These are phyloP conservation scores for Idaea biselata DNA, from an alignment of 2,888 invertebrate species.

Conservation along the genomic window DNA sequence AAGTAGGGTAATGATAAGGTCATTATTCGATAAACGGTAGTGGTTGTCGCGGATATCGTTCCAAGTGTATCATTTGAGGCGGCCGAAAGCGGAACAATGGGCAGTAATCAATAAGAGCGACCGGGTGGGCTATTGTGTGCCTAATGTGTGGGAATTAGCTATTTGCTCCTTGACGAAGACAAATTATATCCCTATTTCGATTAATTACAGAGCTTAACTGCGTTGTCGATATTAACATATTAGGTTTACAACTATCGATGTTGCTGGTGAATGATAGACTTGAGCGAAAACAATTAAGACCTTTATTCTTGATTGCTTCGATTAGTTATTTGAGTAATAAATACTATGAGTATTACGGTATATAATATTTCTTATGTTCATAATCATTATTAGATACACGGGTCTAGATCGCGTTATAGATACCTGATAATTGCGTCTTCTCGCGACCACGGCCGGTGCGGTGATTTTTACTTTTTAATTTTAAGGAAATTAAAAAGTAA, in stretches of 20 bases:
- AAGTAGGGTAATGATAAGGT: conserved; percentile 43
- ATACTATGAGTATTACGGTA: too few species aligned
- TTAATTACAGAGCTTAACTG: conserved; percentile 76
- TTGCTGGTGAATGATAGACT: neutral
- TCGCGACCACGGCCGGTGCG: too few species aligned
- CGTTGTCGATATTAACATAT: conserved; percentile 61
- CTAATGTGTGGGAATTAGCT: conserved; percentile 79
- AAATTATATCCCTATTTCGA: conserved; percentile 72
- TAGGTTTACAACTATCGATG: conserved; percentile 33
- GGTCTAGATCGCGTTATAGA: too few species aligned
- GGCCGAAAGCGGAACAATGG: conserved; percentile 72
- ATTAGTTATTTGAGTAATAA: neutral
- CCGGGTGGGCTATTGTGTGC: conserved; percentile 68
- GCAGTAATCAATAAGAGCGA: conserved; percentile 74
- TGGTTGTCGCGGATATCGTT: conserved; percentile 60
- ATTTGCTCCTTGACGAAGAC: conserved; percentile 78
- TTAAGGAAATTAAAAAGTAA: too few species aligned
- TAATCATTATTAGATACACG: too few species aligned
- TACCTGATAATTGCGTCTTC: too few species aligned
- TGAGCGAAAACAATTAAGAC: neutral
- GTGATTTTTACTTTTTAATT: too few species aligned
- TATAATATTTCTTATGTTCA: too few species aligned
- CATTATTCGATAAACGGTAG: conserved; percentile 56
- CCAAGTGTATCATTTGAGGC: conserved; percentile 72
- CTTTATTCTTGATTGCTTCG: neutral